Evolutionary conservation across 2,888 invertebrate species (phyloP), one percentile per base, ranked within the genome.

Genomic region (Andrena chrysosceles): DNA sequence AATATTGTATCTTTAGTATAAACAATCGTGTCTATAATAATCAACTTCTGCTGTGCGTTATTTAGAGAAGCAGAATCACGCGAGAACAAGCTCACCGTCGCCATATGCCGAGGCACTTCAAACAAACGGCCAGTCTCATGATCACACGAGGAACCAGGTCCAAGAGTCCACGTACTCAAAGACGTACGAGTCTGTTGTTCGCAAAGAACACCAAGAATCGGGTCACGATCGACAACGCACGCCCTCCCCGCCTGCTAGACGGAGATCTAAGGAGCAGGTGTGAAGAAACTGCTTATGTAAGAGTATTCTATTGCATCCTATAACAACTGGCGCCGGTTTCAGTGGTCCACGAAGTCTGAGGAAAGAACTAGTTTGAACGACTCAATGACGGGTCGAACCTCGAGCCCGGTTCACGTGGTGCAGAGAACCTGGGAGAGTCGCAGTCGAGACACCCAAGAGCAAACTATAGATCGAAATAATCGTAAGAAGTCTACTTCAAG

Each of bases 371-470:
- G 74, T 52, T 74, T 85, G 63, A 86, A 87, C 48, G 91, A 91
- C 7, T 49, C 87, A 16, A 66, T 82, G 5, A 59, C 83, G 0
- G 77, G 78, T 0, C 86, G 91, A 20, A 85, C 89, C 4, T 72
- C 90, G 1, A 93, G 93, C 78, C 93, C 93, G 6, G 89, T 93
- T 5, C 91, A 92, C 81, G 92, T 93, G 1, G 91, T 93, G 4
- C 92, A 93, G 63, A 89, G 93, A 84, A 93, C 93, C 5, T 93
- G 93, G 93, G 93, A 93, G 77, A 92, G 84, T 60, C 93, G 93
- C 2, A 91, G 76, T 74, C 87, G 89, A 31, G 91, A 92, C 66
- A 86, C 82, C 33, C 90, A 87, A 29, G 86, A 85, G 8, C 83
- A 88, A 20, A 72, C 72, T 1, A 48, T 56, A 0, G 88, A 89